Conservation (phyloP, 2,888 invertebrate species). For the Cephonodes hylas region DNA sequence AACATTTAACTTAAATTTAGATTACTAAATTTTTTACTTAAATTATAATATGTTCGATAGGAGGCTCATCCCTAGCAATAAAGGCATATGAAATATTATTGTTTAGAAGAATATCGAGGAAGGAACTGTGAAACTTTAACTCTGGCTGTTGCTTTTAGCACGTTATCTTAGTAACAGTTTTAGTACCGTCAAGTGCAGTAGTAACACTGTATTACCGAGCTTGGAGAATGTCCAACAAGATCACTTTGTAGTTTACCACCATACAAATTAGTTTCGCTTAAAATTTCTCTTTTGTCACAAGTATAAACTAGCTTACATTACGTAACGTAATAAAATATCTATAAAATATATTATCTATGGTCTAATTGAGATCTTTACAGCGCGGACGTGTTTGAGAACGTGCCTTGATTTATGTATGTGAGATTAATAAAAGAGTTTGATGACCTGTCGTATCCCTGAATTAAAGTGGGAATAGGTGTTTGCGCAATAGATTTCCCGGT, state of each 20-base stretch:
- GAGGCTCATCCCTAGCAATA: no score
- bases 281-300: constrained; percentile 13
- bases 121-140: no score
- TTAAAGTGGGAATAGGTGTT: constrained; percentile 8
- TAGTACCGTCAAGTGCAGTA: no score
- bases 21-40: no score
- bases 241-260: background rate
- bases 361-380: constrained; percentile 10
- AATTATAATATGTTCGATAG: no score
- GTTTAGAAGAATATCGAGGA: no score
- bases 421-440: constrained; percentile 7
- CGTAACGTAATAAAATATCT: background rate
- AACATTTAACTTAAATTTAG: no score
- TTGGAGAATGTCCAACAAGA: no score
- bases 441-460: constrained; percentile 12
- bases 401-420: constrained; percentile 9
- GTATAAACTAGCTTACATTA: background rate
- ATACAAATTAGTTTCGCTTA: background rate
- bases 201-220: no score
- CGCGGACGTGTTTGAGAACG: constrained; percentile 9
- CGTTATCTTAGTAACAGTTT: no score
- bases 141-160: no score
- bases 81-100: no score
- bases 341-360: constrained; percentile 7
- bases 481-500: background rate